A percentile compares a stretch with the other conserved stretches of the same genome.
Evolutionary conservation across 2,113 vertebrate species (phyloP).

Genomic region (Uropsilus gracilis): DNA sequence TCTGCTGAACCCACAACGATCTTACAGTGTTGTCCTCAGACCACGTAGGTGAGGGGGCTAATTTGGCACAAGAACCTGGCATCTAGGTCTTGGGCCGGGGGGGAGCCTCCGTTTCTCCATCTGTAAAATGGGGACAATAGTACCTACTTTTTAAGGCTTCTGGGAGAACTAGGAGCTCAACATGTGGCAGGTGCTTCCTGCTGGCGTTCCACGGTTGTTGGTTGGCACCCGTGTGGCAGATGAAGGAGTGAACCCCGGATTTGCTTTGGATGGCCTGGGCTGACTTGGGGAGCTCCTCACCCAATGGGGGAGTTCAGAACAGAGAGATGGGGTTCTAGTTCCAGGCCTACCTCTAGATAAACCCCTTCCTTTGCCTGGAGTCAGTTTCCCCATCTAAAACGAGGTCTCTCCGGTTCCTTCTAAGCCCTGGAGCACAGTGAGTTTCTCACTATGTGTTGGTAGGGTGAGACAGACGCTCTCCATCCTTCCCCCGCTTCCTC

Average conservation of each 20-base stretch:
- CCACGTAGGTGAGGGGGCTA: background rate
- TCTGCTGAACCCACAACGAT: background rate
- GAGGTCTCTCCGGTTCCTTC: background rate
- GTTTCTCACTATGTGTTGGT: background rate
- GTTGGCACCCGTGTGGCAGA: fast-evolving
- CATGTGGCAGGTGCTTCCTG: too few relatives aligned
- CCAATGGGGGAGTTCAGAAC: too few relatives aligned
- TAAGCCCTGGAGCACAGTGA: background rate
- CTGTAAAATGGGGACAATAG: background rate
- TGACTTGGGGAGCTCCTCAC: background rate
- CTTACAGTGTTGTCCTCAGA: fast-evolving
- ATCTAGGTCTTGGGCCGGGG: fast-evolving
- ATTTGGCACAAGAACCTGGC: background rate
- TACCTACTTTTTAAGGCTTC: background rate
- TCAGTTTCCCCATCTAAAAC: background rate
- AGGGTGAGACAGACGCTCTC: background rate
- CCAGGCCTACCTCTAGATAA: background rate
- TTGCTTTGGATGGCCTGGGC: background rate
- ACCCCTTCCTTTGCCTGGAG: background rate
- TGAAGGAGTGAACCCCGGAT: fast-evolving
- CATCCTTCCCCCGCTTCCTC: background rate
- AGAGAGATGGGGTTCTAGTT: background rate
- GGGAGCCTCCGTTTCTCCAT: background rate
- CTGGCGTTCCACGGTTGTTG: fast-evolving
- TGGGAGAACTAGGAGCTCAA: background rate